Conservation (phyloP, 2,888 invertebrate genomes). For the Spicauda simplicius region DNA sequence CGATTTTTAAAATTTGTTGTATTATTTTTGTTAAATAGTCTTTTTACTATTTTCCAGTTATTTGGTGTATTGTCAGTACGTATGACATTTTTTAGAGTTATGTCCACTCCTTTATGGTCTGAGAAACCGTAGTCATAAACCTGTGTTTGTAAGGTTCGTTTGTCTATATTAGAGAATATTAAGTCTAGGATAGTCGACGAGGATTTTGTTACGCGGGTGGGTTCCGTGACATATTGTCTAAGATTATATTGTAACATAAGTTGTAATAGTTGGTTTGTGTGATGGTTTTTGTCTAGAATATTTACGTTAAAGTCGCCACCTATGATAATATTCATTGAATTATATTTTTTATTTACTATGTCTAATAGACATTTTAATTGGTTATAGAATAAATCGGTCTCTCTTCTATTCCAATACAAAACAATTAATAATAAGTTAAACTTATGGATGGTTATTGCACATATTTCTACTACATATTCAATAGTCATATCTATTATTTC, state of each 20-base stretch:
- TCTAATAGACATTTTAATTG: too few species aligned
- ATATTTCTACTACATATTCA: constrained; percentile 42
- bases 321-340: too few species aligned
- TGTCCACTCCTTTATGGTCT: too few species aligned
- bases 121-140: neutral
- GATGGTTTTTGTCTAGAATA: neutral
- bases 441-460: constrained; percentile 37
- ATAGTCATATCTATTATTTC: constrained; percentile 38
- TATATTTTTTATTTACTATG: too few species aligned
- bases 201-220: constrained; percentile 39
- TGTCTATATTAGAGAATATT: constrained; percentile 39
- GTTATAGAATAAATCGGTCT: constrained; percentile 35
- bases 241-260: constrained; percentile 39
- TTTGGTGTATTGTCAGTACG: neutral
- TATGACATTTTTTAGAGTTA: neutral
- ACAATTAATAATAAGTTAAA: constrained; percentile 37
- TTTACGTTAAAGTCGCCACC: too few species aligned
- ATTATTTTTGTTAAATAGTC: constrained; percentile 6
- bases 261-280: neutral
- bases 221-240: constrained; percentile 35
- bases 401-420: constrained; percentile 41
- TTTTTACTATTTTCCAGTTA: neutral
- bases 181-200: constrained; percentile 39
- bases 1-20: constrained; percentile 32
- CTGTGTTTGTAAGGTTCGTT: neutral